phyloP scores from a whole-genome alignment of 2,888 invertebrate genomes.

The Caenorhabditis plicata region DNA sequence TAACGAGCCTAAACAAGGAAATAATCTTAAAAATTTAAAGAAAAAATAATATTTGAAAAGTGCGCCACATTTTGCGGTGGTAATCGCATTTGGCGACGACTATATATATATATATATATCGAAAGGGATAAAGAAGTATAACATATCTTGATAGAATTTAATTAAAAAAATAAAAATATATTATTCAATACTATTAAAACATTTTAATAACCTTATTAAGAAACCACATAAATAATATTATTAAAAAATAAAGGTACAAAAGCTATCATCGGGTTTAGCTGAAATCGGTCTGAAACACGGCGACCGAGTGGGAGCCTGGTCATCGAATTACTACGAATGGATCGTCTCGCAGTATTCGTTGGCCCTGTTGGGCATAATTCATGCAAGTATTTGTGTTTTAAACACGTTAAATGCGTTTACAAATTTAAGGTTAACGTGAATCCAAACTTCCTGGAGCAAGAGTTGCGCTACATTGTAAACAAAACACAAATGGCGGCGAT shows the following conservation, averaged over 20 bases:
- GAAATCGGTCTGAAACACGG: conserved; percentile 76
- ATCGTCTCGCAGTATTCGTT: conserved; percentile 75
- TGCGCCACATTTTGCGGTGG: no score
- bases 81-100: no score
- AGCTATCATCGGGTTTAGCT: no score
- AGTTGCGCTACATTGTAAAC: conserved; percentile 76
- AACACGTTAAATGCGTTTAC: no score
- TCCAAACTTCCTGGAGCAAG: conserved; percentile 74
- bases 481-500: conserved; percentile 74
- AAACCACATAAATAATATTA: no score
- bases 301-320: conserved; percentile 81
- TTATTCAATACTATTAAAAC: no score
- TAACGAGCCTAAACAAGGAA: no score
- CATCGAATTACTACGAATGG: conserved; percentile 79
- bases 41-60: no score
- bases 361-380: conserved; percentile 75
- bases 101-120: conserved; percentile 6
- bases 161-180: conserved; percentile 4
- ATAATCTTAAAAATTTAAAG: no score
- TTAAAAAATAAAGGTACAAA: no score
- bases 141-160: conserved; percentile 2
- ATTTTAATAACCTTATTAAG: no score
- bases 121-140: background rate
- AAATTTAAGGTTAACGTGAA: conserved; percentile 81
- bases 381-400: no score